Conservation (phyloP, 1,140 invertebrate genomes). For the Drepana arcuata region DNA sequence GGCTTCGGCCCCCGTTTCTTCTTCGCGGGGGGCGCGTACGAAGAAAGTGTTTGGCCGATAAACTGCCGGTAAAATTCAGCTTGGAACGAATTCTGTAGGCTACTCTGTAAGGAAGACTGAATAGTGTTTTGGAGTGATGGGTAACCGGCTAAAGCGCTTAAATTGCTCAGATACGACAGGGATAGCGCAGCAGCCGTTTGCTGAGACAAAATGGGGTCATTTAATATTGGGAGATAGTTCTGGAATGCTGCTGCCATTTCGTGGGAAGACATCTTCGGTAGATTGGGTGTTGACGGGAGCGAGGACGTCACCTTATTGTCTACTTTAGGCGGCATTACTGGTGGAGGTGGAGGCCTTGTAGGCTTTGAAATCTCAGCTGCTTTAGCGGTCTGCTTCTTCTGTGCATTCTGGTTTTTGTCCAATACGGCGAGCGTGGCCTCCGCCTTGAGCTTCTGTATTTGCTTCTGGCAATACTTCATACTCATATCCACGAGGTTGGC, state of each 20-base stretch:
- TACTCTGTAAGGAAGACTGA: constrained; percentile 35
- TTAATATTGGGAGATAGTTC: constrained; percentile 45
- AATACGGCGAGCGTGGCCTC: constrained; percentile 37
- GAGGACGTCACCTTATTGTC: constrained; percentile 21
- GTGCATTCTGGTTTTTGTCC: constrained; percentile 37
- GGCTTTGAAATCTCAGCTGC: constrained; percentile 25
- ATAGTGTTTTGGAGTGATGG: constrained; percentile 33
- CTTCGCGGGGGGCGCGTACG: constrained; percentile 30
- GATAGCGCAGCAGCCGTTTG: constrained; percentile 48
- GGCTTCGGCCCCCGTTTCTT: constrained; percentile 50
- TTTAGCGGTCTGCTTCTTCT: constrained; percentile 46
- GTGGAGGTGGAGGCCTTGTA: constrained; percentile 7
- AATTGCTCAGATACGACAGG: constrained; percentile 45
- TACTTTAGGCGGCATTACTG: constrained; percentile 2
- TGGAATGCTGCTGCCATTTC: constrained; percentile 53
- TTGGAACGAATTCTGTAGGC: constrained; percentile 51
- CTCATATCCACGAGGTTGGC: constrained; percentile 59
- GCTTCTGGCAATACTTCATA: constrained; percentile 57
- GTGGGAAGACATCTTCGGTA: constrained; percentile 46
- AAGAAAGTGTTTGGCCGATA: constrained; percentile 32
- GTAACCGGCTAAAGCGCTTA: constrained; percentile 43
- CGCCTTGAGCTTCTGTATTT: constrained; percentile 40
- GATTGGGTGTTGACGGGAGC: constrained; percentile 9
- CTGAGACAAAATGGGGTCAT: constrained; percentile 40
- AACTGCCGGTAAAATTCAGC: constrained; percentile 56